phyloP scores from a whole-genome alignment of 2,797 vertebrate genomes.

The Lates japonicus region DNA sequence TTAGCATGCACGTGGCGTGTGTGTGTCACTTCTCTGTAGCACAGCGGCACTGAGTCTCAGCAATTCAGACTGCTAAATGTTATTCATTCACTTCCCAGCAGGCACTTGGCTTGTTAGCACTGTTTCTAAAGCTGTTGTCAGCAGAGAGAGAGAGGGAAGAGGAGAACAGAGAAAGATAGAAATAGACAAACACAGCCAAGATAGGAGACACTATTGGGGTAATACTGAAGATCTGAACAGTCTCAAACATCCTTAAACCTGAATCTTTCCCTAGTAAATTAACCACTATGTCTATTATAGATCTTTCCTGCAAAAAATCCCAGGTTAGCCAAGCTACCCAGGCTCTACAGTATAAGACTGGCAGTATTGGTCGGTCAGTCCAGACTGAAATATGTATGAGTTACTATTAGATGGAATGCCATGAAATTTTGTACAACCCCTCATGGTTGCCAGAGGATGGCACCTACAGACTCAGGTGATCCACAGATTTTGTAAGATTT shows the following conservation, averaged over 20 bases:
- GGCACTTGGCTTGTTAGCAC: constrained; percentile 33
- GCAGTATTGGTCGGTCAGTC: not conserved
- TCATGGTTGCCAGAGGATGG: not conserved
- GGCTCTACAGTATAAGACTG: too few species aligned
- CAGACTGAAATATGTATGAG: not conserved
- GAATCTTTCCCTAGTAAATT: not conserved
- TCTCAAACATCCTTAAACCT: too few species aligned
- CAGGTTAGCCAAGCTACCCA: too few species aligned
- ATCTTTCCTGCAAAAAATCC: not conserved
- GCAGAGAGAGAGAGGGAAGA: not conserved
- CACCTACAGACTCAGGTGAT: not conserved
- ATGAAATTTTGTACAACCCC: not conserved
- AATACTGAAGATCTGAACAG: too few species aligned
- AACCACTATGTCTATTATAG: not conserved
- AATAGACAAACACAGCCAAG: not conserved
- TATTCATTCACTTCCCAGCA: constrained; percentile 45
- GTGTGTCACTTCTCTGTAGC: constrained; percentile 2
- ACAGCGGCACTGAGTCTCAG: constrained; percentile 6
- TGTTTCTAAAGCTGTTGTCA: constrained; percentile 21
- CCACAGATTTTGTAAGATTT: not conserved
- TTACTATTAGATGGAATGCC: too few species aligned
- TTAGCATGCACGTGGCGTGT: not conserved
- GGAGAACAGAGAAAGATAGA: not conserved
- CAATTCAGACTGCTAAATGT: constrained; percentile 33
- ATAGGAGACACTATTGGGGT: not conserved